Evolutionary conservation across 2,888 invertebrate genomes (phyloP).

Genomic region (Acanthosepion lycidas): DNA sequence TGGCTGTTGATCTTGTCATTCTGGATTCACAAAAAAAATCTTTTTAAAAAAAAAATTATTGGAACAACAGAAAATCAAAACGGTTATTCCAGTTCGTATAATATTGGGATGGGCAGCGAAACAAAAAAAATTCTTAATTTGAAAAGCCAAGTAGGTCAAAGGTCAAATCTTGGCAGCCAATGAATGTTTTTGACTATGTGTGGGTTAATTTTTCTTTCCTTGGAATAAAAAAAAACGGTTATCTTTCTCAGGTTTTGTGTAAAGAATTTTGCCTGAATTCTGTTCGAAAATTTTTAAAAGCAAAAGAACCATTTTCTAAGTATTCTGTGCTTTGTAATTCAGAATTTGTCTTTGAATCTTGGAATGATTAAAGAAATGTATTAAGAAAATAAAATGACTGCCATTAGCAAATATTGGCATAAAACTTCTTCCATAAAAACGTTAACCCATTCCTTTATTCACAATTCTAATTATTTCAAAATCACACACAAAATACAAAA

Average conservation of each 20-base stretch:
- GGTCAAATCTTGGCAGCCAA: neutral
- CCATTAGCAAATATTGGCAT: neutral
- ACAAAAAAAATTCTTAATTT: neutral
- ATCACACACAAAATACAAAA: neutral
- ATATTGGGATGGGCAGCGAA: neutral
- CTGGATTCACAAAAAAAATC: neutral
- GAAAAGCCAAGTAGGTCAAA: neutral
- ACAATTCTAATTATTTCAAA: neutral
- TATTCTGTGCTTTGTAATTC: neutral
- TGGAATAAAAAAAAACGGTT: neutral
- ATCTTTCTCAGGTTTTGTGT: neutral
- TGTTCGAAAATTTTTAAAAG: neutral
- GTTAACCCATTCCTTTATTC: neutral
- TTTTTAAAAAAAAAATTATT: neutral
- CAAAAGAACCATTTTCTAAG: neutral
- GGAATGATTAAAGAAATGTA: neutral
- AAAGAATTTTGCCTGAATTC: neutral
- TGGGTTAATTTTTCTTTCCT: neutral
- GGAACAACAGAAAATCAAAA: conserved; percentile 15
- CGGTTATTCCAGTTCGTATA: neutral
- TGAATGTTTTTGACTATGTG: neutral
- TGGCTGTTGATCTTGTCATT: conserved; percentile 45
- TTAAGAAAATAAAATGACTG: neutral
- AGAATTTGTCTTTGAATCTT: conserved; percentile 8
- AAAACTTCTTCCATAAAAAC: conserved; percentile 34